A percentile compares a stretch with the other conserved stretches of the same genome.
Conservation (phyloP, 2,113 vertebrate species). For the Stigmatopora nigra region DNA sequence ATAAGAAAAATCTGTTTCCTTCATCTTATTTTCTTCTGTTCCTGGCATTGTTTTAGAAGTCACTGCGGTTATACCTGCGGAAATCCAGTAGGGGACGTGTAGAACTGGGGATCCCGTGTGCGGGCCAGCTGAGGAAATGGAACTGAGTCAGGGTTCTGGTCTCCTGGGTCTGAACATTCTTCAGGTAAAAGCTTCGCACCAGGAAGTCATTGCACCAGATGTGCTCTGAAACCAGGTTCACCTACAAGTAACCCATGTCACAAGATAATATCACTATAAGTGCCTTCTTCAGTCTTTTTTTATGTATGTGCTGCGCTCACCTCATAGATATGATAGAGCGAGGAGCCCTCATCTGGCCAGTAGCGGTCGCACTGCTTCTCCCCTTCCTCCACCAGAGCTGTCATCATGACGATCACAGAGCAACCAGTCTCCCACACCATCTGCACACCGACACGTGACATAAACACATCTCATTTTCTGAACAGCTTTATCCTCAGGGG, state of each 20-base stretch:
- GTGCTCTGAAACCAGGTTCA: slow-evolving; percentile 96
- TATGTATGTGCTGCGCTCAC: slow-evolving; percentile 43
- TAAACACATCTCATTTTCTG: neutral
- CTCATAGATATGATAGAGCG: slow-evolving; percentile 97
- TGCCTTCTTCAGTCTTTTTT: neutral
- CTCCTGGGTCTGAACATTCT: slow-evolving; percentile 95
- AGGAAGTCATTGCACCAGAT: slow-evolving; percentile 99
- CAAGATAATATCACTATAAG: neutral
- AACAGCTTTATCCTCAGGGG: too few relatives aligned
- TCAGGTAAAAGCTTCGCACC: slow-evolving; percentile 97
- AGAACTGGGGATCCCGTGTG: slow-evolving; percentile 86
- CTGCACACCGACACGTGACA: slow-evolving; percentile 49
- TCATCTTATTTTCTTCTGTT: slow-evolving; percentile 2
- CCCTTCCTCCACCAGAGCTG: slow-evolving; percentile 88
- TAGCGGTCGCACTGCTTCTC: slow-evolving; percentile 96
- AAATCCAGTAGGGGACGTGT: slow-evolving; percentile 94
- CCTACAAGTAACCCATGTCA: slow-evolving; percentile 60
- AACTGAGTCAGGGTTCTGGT: slow-evolving; percentile 97
- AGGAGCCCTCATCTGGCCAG: slow-evolving; percentile 97
- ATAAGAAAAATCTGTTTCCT: neutral
- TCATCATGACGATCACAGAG: slow-evolving; percentile 95
- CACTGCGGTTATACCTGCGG: slow-evolving; percentile 77
- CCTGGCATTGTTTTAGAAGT: neutral
- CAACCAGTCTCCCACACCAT: slow-evolving; percentile 99
- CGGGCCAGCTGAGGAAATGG: slow-evolving; percentile 98